Evolutionary conservation across 2,888 invertebrate species (phyloP).

Genomic region (Mesorhabditis belari): DNA sequence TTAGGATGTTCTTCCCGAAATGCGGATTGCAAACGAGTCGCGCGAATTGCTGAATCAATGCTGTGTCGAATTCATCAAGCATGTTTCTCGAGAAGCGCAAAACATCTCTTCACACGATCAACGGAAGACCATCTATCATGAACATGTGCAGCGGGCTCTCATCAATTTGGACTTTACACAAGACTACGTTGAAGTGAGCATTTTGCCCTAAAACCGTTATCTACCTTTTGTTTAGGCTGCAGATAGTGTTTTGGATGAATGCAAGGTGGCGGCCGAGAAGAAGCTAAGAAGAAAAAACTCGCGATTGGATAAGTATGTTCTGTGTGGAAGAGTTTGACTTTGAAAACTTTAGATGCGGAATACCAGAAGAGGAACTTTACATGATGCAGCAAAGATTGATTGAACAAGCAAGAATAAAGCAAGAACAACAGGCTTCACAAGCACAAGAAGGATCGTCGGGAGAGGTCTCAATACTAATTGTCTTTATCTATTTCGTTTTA

Average conservation of each 20-base stretch:
- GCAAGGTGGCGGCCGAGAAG: constrained; percentile 83
- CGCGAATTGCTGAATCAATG: constrained; percentile 48
- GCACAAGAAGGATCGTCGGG: background rate
- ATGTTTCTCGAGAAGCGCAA: constrained; percentile 46
- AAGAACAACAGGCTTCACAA: background rate
- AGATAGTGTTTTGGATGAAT: constrained; percentile 85
- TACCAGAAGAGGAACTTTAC: constrained; percentile 92
- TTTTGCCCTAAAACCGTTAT: background rate
- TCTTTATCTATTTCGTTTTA: background rate
- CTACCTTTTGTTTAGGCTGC: constrained; percentile 65
- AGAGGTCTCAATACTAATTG: background rate
- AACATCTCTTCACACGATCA: constrained; percentile 47
- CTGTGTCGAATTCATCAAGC: constrained; percentile 49
- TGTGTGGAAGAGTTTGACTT: too few species aligned
- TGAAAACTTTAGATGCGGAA: too few species aligned
- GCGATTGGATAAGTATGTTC: constrained; percentile 89
- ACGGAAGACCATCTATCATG: constrained; percentile 52
- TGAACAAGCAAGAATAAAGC: background rate
- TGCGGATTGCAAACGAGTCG: constrained; percentile 51
- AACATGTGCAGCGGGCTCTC: constrained; percentile 60
- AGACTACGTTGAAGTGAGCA: constrained; percentile 70
- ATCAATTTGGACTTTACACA: constrained; percentile 74
- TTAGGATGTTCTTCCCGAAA: constrained; percentile 47
- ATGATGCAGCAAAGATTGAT: constrained; percentile 94
- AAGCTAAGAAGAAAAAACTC: constrained; percentile 79